Evolutionary conservation across 1,140 invertebrate species (phyloP), one percentile per base, ranked within the genome.

Genomic region (Lethrus apterus): DNA sequence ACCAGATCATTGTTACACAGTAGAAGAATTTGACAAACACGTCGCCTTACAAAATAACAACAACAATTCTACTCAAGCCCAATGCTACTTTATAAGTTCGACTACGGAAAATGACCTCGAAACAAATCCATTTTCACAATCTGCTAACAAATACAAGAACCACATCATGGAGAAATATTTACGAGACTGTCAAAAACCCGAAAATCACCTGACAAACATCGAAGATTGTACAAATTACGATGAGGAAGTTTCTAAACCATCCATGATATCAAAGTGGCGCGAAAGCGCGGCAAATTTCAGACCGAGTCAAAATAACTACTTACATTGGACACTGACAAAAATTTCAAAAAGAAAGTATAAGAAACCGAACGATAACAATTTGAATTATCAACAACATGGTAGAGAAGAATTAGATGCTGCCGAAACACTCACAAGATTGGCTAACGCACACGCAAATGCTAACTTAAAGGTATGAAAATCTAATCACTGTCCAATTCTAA

Each of bases 341-440:
- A 43, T 50, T 11, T 54, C 56, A 33, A 52, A 52, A 9, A 50
- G 47, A 32, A 59, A 60, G 36, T 58, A 55, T 11, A 60, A 55
- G 48, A 43, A 45, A 10, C 32, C 17, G 14, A 18, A 33, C 5
- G 11, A 23, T 17, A 9, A 8, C 15, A 20, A 10, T 15, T 36
- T 34, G 18, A 29, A 38, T 38, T 21, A 41, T 29, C 50, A 32
- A 53, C 59, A 35, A 3, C 79, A 80, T 51, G 77, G 76, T 26
- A 72, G 76, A 50, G 79, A 82, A 56, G 81, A 84, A 58, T 67
- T 84, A 2, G 80, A 82, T 58, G 81, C 81, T 1, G 81, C 81
- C 1, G 79, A 83, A 46, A 79, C 81, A 0, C 62, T 83, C 5
- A 80, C 78, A 3, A 67, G 68, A 15, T 58, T 80, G 40, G 76